Conservation (phyloP, 2,888 invertebrate genomes). For the Aphodius granarius region DNA sequence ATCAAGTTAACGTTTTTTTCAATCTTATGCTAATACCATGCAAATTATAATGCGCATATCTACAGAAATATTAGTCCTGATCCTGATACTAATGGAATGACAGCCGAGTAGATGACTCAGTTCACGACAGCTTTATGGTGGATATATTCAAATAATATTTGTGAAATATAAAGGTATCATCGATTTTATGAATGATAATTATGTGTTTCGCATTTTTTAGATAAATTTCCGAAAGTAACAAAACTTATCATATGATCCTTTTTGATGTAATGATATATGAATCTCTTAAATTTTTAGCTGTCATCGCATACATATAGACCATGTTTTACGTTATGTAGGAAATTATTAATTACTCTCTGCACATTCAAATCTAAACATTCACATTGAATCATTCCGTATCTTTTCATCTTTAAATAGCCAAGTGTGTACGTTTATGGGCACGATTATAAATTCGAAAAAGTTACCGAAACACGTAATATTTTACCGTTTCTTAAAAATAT, state of each 20-base stretch:
- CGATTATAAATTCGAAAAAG: neutral
- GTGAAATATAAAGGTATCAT: too few relatives aligned
- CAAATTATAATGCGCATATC: neutral
- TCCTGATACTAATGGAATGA: neutral
- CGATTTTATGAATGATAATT: too few relatives aligned
- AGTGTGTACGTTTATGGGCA: neutral
- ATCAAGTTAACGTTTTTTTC: neutral
- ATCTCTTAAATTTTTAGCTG: too few relatives aligned
- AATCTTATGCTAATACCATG: neutral
- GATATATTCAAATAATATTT: neutral
- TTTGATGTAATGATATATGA: too few relatives aligned
- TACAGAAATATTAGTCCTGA: neutral
- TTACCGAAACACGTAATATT: neutral
- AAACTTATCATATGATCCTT: too few relatives aligned
- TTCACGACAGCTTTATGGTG: neutral
- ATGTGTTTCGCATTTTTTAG: too few relatives aligned
- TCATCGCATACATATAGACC: neutral
- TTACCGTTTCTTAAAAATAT: neutral
- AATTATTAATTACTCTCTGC: neutral
- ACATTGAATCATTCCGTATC: neutral
- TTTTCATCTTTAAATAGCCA: neutral
- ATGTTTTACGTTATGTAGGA: neutral
- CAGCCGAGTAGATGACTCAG: neutral
- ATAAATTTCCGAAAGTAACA: too few relatives aligned
- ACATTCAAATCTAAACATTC: neutral